Evolutionary conservation across 2,113 vertebrate genomes (phyloP).

Genomic region (Neomonachus schauinslandi): DNA sequence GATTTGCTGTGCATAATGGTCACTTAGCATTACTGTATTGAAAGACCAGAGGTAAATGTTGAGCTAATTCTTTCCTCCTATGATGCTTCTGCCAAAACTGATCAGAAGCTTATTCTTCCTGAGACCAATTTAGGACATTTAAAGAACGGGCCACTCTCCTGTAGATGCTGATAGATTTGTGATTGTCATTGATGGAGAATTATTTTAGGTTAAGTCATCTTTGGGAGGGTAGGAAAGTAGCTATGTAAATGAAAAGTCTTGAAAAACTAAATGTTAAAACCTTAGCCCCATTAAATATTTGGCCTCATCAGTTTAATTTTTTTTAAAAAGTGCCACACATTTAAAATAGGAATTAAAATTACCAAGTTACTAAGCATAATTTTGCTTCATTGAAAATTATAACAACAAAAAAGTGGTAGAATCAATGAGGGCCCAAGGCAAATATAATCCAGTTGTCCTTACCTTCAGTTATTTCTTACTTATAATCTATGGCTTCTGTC

Average conservation of each 20-base stretch:
- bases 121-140: not conserved
- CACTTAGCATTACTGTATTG: not conserved
- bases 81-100: not conserved
- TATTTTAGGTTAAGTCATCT: not conserved
- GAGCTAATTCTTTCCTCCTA: not conserved
- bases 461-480: slow-evolving; percentile 21
- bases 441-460: slow-evolving; percentile 2
- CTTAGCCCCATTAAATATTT: not conserved
- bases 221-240: not conserved
- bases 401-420: not conserved
- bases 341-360: slow-evolving; percentile 42
- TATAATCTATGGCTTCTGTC: slow-evolving; percentile 22
- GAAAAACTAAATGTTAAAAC: not conserved
- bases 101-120: not conserved
- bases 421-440: not conserved
- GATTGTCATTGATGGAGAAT: not conserved
- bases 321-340: not conserved
- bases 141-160: not conserved
- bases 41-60: not conserved
- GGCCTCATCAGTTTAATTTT: not conserved
- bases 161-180: not conserved
- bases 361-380: slow-evolving; percentile 34
- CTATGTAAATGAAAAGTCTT: not conserved
- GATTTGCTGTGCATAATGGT: not conserved
- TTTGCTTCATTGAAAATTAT: slow-evolving; percentile 17